These are phyloP conservation scores for Drosophila micromelanica DNA, from an alignment of 1,140 invertebrate genomes.

Conservation along the genomic window DNA sequence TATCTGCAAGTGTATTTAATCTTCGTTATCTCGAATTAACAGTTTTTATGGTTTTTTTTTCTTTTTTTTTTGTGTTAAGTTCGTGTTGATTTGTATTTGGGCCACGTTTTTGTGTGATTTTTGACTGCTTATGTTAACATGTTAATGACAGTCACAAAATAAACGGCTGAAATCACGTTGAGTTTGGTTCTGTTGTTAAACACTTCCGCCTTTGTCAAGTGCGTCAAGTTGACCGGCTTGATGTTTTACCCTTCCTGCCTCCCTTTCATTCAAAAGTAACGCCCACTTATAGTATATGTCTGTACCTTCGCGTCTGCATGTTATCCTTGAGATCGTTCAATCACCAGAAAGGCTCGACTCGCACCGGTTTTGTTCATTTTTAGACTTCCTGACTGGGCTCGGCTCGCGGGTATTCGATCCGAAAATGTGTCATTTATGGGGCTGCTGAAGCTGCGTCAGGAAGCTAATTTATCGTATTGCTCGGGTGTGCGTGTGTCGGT, in stretches of 20 bases:
- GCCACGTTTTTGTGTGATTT: conserved; percentile 62
- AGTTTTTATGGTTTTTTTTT: conserved; percentile 9
- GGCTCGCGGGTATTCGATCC: conserved; percentile 48
- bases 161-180: conserved; percentile 69
- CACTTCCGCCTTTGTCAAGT: conserved; percentile 70
- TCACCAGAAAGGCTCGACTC: conserved; percentile 68
- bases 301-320: conserved; percentile 22
- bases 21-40: background rate
- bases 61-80: conserved; percentile 35
- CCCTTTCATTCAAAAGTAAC: conserved; percentile 6
- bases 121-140: conserved; percentile 58
- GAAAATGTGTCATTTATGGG: conserved; percentile 66
- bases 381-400: conserved; percentile 68
- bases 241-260: background rate
- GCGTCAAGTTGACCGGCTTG: conserved; percentile 31
- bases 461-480: conserved; percentile 12
- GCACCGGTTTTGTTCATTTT: conserved; percentile 34
- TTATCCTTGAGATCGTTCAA: conserved; percentile 77
- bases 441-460: conserved; percentile 14
- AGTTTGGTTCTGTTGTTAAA: conserved; percentile 35
- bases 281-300: conserved; percentile 11
- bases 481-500: background rate
- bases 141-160: conserved; percentile 64
- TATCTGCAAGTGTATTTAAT: no score
- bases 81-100: conserved; percentile 53